phyloP scores from a whole-genome alignment of 2,113 vertebrate species.

The Clarias batrachus region DNA sequence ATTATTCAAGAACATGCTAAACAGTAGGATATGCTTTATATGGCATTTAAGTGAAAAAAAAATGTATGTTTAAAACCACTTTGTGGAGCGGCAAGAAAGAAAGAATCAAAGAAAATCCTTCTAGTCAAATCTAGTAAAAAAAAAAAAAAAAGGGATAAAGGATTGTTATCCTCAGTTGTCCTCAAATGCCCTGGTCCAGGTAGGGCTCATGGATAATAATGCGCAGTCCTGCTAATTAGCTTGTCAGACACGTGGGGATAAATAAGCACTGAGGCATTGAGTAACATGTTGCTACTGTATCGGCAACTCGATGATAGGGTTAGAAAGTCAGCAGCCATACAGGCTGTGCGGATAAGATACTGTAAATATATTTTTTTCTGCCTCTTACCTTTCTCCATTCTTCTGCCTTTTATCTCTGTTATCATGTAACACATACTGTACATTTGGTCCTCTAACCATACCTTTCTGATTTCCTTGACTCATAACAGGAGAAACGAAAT shows the following conservation, averaged over 20 bases:
- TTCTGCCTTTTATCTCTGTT: not conserved
- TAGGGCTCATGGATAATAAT: conserved; percentile 48
- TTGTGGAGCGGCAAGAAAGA: not conserved
- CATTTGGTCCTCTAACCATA: conserved; percentile 31
- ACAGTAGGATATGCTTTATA: not conserved
- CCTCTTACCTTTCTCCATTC: conserved; percentile 16
- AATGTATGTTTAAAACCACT: not conserved
- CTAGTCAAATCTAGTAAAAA: not conserved
- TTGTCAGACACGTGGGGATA: conserved; percentile 54
- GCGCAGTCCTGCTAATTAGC: conserved; percentile 62
- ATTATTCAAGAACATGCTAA: conserved; percentile 23
- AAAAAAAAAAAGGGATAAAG: conserved; percentile 36
- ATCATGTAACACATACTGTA: not conserved
- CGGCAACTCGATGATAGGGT: conserved; percentile 19
- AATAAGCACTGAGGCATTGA: not conserved
- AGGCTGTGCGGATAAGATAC: not conserved
- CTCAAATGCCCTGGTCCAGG: conserved; percentile 51
- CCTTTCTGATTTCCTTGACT: conserved; percentile 16
- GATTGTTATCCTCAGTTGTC: conserved; percentile 50
- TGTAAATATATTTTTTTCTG: not conserved
- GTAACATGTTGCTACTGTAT: not conserved
- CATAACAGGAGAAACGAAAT: conserved; percentile 58
- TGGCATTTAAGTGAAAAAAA: not conserved
- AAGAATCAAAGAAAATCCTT: conserved; percentile 34
- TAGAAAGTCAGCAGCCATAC: not conserved